Conservation (phyloP, 2,888 invertebrate species). For the Drosophila parthenogenetica region DNA sequence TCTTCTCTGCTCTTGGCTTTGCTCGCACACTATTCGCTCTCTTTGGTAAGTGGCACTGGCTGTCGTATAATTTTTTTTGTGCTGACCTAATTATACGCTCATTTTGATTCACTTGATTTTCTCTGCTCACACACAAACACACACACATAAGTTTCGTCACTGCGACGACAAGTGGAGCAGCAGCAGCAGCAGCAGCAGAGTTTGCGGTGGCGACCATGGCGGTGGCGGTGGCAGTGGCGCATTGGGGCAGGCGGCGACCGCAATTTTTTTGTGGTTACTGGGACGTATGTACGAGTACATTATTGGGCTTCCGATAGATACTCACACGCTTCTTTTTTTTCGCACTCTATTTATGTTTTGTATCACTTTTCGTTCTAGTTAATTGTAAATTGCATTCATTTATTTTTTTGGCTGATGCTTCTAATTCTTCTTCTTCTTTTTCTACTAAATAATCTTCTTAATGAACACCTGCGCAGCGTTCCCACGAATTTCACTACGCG, state of each 20-base stretch:
- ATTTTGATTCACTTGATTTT: slow-evolving; percentile 81
- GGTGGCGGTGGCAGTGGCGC: slow-evolving; percentile 37
- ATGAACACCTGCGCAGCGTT: slow-evolving; percentile 54
- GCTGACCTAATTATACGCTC: slow-evolving; percentile 84
- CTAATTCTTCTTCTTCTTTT: background rate
- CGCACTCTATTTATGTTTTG: slow-evolving; percentile 60
- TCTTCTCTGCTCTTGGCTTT: background rate
- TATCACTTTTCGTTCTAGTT: slow-evolving; percentile 59
- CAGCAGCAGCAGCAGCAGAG: slow-evolving; percentile 55
- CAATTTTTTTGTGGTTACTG: slow-evolving; percentile 76
- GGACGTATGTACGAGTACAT: slow-evolving; percentile 57
- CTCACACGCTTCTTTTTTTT: slow-evolving; percentile 53
- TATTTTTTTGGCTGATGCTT: slow-evolving; percentile 16
- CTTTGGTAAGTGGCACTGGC: slow-evolving; percentile 77
- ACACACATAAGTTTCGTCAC: slow-evolving; percentile 71
- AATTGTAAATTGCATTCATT: slow-evolving; percentile 50
- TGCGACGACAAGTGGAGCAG: slow-evolving; percentile 80
- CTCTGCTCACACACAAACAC: slow-evolving; percentile 70
- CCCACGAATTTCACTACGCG: slow-evolving; percentile 59
- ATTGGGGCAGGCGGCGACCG: slow-evolving; percentile 74
- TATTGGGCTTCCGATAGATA: slow-evolving; percentile 63
- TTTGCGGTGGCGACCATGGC: slow-evolving; percentile 47
- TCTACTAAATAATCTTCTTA: slow-evolving; percentile 19
- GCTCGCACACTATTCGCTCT: slow-evolving; percentile 61
- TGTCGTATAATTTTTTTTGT: slow-evolving; percentile 72